Conservation (phyloP, 2,113 vertebrate species). For the Epinephelus moara region DNA sequence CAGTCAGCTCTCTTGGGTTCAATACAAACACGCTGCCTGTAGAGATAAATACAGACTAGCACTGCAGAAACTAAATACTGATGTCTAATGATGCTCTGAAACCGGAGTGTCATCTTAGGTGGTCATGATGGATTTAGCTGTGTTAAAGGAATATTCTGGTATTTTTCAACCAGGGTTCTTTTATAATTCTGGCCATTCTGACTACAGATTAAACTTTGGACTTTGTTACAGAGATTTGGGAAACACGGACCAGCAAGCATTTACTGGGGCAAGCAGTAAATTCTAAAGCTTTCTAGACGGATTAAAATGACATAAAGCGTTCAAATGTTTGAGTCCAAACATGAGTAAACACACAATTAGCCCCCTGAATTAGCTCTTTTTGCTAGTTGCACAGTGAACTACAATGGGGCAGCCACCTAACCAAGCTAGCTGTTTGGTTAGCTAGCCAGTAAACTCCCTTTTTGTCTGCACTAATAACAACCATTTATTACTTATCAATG, state of each 20-base stretch:
- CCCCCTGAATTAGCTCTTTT: background rate
- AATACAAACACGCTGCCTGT: constrained; percentile 31
- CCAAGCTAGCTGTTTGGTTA: background rate
- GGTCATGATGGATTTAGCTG: background rate
- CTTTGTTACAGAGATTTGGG: background rate
- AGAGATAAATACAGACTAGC: constrained; percentile 43
- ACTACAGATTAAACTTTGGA: too few species aligned
- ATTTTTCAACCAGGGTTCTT: background rate
- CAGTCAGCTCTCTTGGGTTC: constrained; percentile 32
- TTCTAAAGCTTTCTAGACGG: background rate
- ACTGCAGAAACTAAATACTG: constrained; percentile 33
- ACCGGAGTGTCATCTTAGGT: background rate
- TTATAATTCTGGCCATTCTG: background rate
- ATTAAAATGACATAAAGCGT: background rate
- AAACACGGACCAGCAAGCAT: background rate
- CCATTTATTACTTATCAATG: background rate
- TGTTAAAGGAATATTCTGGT: background rate
- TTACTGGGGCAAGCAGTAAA: background rate
- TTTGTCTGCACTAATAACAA: background rate
- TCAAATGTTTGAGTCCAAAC: background rate
- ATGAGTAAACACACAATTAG: too few species aligned
- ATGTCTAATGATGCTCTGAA: constrained; percentile 19
- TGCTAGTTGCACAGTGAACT: background rate
- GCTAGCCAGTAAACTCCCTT: background rate
- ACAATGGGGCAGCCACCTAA: background rate